A percentile compares a stretch with the other conserved stretches of the same genome.
Conservation (phyloP, 1,140 invertebrate genomes). For the Mya arenaria region DNA sequence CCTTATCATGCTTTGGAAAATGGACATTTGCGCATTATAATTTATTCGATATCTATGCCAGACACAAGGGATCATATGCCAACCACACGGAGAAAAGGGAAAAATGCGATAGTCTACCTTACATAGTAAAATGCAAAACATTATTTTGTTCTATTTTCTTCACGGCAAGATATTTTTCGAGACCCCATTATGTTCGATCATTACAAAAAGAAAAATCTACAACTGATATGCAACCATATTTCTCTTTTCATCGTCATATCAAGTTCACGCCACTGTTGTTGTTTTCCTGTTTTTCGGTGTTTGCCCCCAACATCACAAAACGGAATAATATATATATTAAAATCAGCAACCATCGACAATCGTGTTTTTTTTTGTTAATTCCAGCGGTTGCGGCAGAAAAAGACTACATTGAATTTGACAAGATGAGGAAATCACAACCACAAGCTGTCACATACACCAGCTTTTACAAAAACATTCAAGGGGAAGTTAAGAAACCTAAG, state of each 20-base stretch:
- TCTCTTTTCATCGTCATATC: background rate
- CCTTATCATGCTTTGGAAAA: too few species aligned
- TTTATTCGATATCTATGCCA: too few species aligned
- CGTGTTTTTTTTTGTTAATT: background rate
- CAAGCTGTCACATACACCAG: constrained; percentile 32
- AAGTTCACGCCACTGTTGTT: background rate
- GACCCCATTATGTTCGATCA: too few species aligned
- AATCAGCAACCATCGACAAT: background rate
- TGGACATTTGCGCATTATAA: too few species aligned
- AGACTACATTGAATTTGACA: constrained; percentile 38
- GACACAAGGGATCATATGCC: too few species aligned
- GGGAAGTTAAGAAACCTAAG: constrained; percentile 35
- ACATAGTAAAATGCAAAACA: too few species aligned
- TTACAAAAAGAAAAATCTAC: too few species aligned
- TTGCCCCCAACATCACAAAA: background rate
- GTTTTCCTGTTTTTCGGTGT: background rate
- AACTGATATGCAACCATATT: too few species aligned
- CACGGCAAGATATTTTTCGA: too few species aligned
- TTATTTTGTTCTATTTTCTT: too few species aligned
- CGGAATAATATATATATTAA: background rate
- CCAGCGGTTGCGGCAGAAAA: constrained; percentile 41
- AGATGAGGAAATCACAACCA: constrained; percentile 8
- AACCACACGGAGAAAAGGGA: too few species aligned
- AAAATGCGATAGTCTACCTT: too few species aligned
- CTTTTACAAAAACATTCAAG: constrained; percentile 30